phyloP scores from a whole-genome alignment of 2,113 vertebrate species.

The Synchiropus splendidus region DNA sequence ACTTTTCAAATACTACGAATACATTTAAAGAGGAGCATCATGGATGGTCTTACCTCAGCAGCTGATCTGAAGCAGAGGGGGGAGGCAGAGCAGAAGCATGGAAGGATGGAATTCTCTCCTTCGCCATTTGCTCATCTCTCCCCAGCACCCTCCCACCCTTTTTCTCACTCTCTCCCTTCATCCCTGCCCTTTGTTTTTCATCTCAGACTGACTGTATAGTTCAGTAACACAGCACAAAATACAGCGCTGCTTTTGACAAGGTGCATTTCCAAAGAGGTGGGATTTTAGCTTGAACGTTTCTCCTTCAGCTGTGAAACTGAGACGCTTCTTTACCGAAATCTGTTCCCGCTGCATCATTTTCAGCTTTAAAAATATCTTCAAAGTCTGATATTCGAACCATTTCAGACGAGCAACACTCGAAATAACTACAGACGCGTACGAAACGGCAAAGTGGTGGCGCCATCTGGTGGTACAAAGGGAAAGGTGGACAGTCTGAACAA shows the following conservation, averaged over 20 bases:
- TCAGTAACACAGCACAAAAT: no score
- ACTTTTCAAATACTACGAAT: no score
- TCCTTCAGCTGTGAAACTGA: not conserved
- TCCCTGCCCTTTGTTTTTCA: no score
- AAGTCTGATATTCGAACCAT: no score
- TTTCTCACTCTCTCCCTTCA: slow-evolving; percentile 3
- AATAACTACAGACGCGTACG: no score
- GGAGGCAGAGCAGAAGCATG: slow-evolving; percentile 22
- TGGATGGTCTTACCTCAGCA: slow-evolving; percentile 60
- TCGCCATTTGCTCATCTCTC: slow-evolving; percentile 31
- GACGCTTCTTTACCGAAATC: not conserved
- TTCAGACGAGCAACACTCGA: no score
- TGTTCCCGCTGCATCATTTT: no score
- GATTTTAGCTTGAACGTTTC: no score
- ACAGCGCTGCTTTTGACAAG: no score
- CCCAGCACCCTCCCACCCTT: slow-evolving; percentile 12
- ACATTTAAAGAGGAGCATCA: slow-evolving; percentile 4
- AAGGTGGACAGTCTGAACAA: slow-evolving; percentile 6
- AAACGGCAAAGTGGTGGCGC: slow-evolving; percentile 7
- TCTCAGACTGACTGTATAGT: no score
- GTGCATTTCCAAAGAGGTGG: no score
- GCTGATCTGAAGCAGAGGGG: slow-evolving; percentile 51
- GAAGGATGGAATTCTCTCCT: slow-evolving; percentile 34
- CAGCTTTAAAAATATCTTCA: no score
- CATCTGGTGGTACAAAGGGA: slow-evolving; percentile 44